phyloP scores from a whole-genome alignment of 2,797 vertebrate genomes.

The Acrossocheilus wenchowensis region DNA sequence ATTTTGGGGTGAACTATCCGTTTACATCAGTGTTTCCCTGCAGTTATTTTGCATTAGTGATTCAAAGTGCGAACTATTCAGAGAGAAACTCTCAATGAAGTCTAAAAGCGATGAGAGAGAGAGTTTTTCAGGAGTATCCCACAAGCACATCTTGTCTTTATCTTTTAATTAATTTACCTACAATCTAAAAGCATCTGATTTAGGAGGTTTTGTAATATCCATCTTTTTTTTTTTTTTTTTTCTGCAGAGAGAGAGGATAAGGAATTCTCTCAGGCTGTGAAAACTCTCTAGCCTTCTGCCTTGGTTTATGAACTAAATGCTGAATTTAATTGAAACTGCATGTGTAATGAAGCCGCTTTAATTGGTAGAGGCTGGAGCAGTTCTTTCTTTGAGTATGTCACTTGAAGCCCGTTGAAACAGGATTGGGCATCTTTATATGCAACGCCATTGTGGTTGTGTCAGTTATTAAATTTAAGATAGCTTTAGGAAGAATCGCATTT shows the following conservation, averaged over 20 bases:
- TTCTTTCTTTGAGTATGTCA: slow-evolving; percentile 24
- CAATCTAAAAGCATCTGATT: neutral
- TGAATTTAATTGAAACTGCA: slow-evolving; percentile 38
- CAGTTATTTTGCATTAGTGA: slow-evolving; percentile 15
- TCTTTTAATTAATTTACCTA: neutral
- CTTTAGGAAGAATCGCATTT: slow-evolving; percentile 22
- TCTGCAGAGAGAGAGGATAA: neutral
- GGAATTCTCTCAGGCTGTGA: slow-evolving; percentile 10
- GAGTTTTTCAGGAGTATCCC: neutral
- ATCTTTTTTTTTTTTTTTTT: too few species aligned
- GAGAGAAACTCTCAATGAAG: neutral
- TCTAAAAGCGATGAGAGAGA: neutral
- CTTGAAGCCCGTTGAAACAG: slow-evolving; percentile 20
- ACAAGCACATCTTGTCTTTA: slow-evolving; percentile 1
- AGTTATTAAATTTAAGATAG: slow-evolving; percentile 33
- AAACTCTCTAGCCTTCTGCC: slow-evolving; percentile 1
- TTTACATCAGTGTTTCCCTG: slow-evolving; percentile 20
- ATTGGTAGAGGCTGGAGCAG: slow-evolving; percentile 1
- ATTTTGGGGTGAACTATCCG: neutral
- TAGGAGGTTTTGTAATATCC: neutral
- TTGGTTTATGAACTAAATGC: slow-evolving; percentile 27
- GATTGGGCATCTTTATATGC: neutral
- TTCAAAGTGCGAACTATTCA: neutral
- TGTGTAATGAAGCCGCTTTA: slow-evolving; percentile 35
- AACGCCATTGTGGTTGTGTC: neutral